Base-by-base conservation (phyloP, 2,888 invertebrate species). In the Agriotes lineatus region DNA sequence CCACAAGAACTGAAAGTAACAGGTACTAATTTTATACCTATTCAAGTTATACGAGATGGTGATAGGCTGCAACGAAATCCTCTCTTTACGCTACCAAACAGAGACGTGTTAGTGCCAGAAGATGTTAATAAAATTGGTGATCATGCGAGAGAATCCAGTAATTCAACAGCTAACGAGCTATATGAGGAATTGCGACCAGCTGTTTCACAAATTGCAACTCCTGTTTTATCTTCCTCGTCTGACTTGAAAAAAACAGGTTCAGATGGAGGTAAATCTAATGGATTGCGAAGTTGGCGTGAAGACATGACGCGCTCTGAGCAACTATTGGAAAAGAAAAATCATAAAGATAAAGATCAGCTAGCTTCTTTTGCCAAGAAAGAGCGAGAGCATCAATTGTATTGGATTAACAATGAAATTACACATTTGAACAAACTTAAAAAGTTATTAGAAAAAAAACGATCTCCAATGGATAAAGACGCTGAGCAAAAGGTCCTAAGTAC, bases 371-470 rank as follows among this genome's bases (percentile, higher is more conserved):
- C 85, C 0, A 84, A 85, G 73, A 85, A 85, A 78, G 88, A 88
- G 75, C 83, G 86, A 62, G 83, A 84, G 69, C 86, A 87, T 75
- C 88, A 89, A 72, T 76, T 89, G 12, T 80, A 85, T 18, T 88
- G 88, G 88, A 89, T 89, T 35, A 86, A 86, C 42, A 86, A 86
- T 71, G 88, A 89, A 78, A 89, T 89, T 12, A 82, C 83, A 39
- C 87, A 89, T 76, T 79, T 89, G 19, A 85, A 82, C 19, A 87
- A 87, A 75, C 78, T 89, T 12, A 88, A 87, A 78, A 79, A 81
- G 73, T 80, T 84, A 25, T 73, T 85, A 12, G 81, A 83, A 73
- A 1, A 33, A 2, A 45, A 45, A 14, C 39, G 19, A 6, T 14
- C 37, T 1, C 19, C 33, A 4, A 16, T 7, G 1, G 7, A 33